Evolutionary conservation across 30 jellyfish, hydroid and myxozoan species (phyloP).

Genomic region (Aurelia sp.): DNA sequence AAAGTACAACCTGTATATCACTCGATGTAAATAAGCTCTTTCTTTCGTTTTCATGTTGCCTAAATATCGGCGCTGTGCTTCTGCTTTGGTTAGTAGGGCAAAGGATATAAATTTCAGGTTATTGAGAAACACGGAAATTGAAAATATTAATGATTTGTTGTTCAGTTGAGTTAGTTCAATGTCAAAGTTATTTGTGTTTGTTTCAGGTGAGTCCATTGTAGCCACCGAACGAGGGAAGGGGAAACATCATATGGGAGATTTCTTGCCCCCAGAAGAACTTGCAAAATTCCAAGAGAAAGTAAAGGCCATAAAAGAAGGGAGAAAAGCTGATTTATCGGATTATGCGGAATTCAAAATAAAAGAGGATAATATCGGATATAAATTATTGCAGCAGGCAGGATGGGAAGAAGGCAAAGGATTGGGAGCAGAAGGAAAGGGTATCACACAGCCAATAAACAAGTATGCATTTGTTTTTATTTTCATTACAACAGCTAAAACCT

Average conservation of each 20-base stretch:
- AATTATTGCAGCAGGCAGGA: conserved; percentile 94
- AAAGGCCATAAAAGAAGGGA: conserved; percentile 91
- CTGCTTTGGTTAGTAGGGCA: too few species aligned
- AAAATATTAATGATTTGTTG: too few species aligned
- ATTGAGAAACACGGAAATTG: too few species aligned
- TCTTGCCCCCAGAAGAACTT: conserved; percentile 92
- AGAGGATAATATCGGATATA: conserved; percentile 89
- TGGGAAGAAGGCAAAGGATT: conserved; percentile 97
- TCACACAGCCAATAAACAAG: conserved; percentile 91
- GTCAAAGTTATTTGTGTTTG: not conserved
- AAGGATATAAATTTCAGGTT: too few species aligned
- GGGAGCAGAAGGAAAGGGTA: conserved; percentile 93
- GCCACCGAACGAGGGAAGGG: conserved; percentile 83
- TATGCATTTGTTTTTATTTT: conserved; percentile 4
- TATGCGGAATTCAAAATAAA: conserved; percentile 83
- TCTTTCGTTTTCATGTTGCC: too few species aligned
- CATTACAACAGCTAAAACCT: too few species aligned
- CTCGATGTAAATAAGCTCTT: too few species aligned
- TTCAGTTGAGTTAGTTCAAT: too few species aligned
- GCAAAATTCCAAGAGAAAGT: conserved; percentile 91
- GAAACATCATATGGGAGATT: conserved; percentile 90
- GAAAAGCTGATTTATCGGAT: conserved; percentile 93
- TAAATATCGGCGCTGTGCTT: too few species aligned
- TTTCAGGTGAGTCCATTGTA: conserved; percentile 62
- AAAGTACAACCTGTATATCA: too few species aligned